phyloP scores from a whole-genome alignment of 2,113 vertebrate genomes.

The Lota lota region DNA sequence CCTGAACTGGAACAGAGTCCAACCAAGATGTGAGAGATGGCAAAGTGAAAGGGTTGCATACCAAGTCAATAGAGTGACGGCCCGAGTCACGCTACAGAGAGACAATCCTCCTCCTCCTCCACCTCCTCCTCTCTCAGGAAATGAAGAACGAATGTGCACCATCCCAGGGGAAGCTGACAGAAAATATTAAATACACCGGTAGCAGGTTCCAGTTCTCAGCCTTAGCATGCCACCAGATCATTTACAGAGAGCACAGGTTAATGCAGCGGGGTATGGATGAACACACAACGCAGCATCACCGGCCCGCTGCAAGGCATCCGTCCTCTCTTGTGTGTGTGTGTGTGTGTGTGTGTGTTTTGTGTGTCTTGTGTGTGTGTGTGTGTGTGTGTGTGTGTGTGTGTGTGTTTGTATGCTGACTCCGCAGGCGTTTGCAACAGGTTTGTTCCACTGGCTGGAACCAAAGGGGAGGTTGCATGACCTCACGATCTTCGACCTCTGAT shows the following conservation, averaged over 20 bases:
- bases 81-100: slow-evolving; percentile 4
- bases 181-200: no score
- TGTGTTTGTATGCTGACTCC: slow-evolving; percentile 2
- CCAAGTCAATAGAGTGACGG: not conserved
- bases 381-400: no score
- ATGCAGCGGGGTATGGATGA: slow-evolving; percentile 29
- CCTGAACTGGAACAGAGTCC: not conserved
- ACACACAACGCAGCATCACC: not conserved
- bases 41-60: slow-evolving; percentile 4
- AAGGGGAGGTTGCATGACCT: slow-evolving; percentile 51
- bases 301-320: not conserved
- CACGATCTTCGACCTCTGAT: slow-evolving; percentile 47
- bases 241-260: slow-evolving; percentile 29
- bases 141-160: no score
- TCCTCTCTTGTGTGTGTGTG: slow-evolving; percentile 30
- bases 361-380: no score
- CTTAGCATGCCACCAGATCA: slow-evolving; percentile 13
- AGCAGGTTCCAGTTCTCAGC: no score
- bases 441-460: slow-evolving; percentile 61
- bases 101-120: no score
- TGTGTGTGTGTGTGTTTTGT: no score
- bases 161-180: no score
- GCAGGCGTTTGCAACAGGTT: slow-evolving; percentile 53
- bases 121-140: no score
- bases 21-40: not conserved